Conservation (phyloP, 2,888 invertebrate species). For the Sminthurinus aureus region DNA sequence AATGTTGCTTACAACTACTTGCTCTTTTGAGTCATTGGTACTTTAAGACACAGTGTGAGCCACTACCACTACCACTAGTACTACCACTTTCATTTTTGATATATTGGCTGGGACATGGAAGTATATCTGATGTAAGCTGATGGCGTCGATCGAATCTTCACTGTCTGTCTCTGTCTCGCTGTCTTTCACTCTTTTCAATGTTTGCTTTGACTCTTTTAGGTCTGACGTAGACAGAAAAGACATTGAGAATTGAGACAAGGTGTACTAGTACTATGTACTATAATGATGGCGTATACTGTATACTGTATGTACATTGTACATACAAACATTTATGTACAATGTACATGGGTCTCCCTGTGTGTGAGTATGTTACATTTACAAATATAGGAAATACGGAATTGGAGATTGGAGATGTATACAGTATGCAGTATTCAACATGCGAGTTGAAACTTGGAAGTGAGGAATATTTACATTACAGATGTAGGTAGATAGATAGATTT, state of each 20-base stretch:
- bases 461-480: no score
- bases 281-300: neutral
- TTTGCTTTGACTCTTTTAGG: neutral
- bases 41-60: no score
- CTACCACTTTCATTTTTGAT: neutral
- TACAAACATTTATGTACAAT: neutral
- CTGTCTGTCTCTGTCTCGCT: neutral
- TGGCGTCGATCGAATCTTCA: conserved; percentile 1
- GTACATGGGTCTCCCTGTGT: no score
- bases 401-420: no score
- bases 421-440: no score
- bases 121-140: neutral
- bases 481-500: no score
- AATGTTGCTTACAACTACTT: neutral
- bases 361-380: no score
- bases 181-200: neutral
- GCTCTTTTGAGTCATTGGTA: neutral
- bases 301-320: neutral
- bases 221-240: neutral
- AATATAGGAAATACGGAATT: no score
- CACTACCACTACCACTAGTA: neutral
- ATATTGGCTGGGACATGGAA: neutral
- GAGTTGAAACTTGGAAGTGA: no score
- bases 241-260: neutral
- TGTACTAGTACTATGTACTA: neutral